Percentiles rank a stretch among this genome's conserved stretches.
Evolutionary conservation across 2,888 invertebrate genomes (phyloP).

Genomic region (Pollenia griseotomentosa): DNA sequence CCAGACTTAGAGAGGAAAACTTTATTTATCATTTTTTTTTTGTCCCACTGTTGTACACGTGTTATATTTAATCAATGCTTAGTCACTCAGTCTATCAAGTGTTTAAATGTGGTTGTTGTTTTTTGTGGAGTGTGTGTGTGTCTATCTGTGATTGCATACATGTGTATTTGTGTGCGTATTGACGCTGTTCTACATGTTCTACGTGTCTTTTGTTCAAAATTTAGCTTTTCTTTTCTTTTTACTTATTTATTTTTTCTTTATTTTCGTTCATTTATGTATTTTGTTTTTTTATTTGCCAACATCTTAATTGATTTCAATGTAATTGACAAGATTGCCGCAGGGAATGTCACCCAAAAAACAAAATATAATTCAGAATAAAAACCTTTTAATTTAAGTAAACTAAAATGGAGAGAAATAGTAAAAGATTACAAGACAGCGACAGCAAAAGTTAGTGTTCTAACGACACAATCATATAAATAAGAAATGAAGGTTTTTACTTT

Average conservation of each 20-base stretch:
- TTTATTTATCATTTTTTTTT: background rate
- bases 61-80: conserved; percentile 58
- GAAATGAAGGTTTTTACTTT: conserved; percentile 34
- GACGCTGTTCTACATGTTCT: conserved; percentile 57
- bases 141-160: background rate
- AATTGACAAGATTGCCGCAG: conserved; percentile 73
- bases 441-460: background rate
- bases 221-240: no score
- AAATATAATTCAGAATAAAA: conserved; percentile 28
- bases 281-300: conserved; percentile 60
- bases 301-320: conserved; percentile 74
- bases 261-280: conserved; percentile 31
- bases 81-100: conserved; percentile 20
- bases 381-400: conserved; percentile 34
- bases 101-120: background rate
- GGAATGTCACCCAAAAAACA: conserved; percentile 64
- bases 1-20: no score
- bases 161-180: conserved; percentile 8
- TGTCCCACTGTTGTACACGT: conserved; percentile 40
- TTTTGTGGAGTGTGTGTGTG: background rate
- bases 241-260: conserved; percentile 55
- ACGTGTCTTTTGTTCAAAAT: conserved; percentile 70
- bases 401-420: conserved; percentile 2
- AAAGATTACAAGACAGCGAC: conserved; percentile 26
- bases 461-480: conserved; percentile 25